Conservation (phyloP, 2,797 vertebrate genomes). For the Liasis olivaceus region DNA sequence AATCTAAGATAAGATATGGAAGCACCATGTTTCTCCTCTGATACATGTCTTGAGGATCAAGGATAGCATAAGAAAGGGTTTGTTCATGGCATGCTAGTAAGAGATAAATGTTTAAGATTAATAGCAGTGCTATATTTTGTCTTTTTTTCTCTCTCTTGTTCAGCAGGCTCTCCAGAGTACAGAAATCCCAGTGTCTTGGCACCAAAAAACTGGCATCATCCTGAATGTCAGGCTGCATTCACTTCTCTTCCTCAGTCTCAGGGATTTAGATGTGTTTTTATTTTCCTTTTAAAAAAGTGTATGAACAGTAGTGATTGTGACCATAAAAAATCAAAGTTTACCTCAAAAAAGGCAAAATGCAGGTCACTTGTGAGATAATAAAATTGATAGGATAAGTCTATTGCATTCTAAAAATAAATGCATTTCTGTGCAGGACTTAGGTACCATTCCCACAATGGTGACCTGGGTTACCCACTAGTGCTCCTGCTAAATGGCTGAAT, state of each 20-base stretch:
- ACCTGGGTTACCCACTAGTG: background rate
- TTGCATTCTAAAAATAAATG: background rate
- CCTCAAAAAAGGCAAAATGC: background rate
- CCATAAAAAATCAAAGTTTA: background rate
- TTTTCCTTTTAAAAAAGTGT: background rate
- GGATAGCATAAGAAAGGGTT: slow-evolving; percentile 66
- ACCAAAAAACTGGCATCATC: slow-evolving; percentile 43
- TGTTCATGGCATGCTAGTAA: slow-evolving; percentile 70
- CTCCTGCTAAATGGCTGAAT: background rate
- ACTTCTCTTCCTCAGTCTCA: slow-evolving; percentile 42
- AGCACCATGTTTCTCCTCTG: slow-evolving; percentile 70
- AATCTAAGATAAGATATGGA: slow-evolving; percentile 77
- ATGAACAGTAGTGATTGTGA: slow-evolving; percentile 10
- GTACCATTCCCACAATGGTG: background rate
- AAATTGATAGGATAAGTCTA: background rate
- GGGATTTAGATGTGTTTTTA: slow-evolving; percentile 47
- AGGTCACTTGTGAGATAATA: background rate
- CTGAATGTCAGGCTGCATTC: slow-evolving; percentile 54
- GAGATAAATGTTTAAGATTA: slow-evolving; percentile 67
- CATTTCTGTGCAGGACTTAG: background rate
- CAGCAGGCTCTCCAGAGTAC: slow-evolving; percentile 53
- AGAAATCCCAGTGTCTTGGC: slow-evolving; percentile 34
- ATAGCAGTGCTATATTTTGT: slow-evolving; percentile 49
- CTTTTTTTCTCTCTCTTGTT: slow-evolving; percentile 31
- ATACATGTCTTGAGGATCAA: slow-evolving; percentile 73